Conservation (phyloP, 2,113 vertebrate genomes). For the Pollachius pollachius region DNA sequence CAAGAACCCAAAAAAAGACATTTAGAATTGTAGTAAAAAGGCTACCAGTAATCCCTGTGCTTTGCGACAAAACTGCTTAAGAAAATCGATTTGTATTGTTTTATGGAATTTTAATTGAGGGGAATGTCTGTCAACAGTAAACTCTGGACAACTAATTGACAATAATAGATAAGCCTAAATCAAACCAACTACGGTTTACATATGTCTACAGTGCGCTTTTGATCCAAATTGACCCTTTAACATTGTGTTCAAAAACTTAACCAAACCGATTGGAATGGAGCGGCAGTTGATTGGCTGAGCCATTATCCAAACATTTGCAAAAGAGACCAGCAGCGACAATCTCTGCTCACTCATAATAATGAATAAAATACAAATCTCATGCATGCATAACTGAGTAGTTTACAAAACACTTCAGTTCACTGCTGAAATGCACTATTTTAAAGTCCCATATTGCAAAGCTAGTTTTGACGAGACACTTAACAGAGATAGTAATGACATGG, state of each 20-base stretch:
- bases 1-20: too few species aligned
- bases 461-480: neutral
- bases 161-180: too few species aligned
- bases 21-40: too few species aligned
- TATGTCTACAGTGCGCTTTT: conserved; percentile 11
- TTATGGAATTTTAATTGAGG: too few species aligned
- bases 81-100: too few species aligned
- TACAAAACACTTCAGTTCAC: conserved; percentile 30
- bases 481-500: neutral
- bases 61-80: too few species aligned
- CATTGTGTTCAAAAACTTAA: conserved; percentile 24
- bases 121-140: too few species aligned
- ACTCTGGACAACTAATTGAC: too few species aligned
- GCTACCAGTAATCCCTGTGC: too few species aligned
- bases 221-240: conserved; percentile 8
- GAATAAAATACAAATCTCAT: too few species aligned
- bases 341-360: neutral
- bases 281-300: conserved; percentile 15
- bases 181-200: neutral
- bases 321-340: conserved; percentile 17
- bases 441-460: conserved; percentile 15
- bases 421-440: neutral
- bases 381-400: conserved; percentile 8
- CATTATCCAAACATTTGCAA: conserved; percentile 4
- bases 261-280: conserved; percentile 43